Conservation (phyloP, 2,888 invertebrate species). For the Mylabris sibirica region DNA sequence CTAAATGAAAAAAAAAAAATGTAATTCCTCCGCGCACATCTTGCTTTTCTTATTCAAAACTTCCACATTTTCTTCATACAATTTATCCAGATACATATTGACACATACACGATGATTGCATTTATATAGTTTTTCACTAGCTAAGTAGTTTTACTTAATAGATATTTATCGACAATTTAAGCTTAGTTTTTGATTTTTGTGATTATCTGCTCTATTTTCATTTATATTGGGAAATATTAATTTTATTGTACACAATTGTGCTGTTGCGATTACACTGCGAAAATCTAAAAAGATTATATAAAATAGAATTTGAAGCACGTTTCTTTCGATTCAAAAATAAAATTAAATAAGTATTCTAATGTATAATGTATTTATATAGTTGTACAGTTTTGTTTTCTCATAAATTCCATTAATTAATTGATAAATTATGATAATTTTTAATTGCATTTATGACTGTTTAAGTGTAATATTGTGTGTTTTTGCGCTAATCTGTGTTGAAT, state of each 20-base stretch:
- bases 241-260: conserved; percentile 22
- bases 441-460: conserved; percentile 56
- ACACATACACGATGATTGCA: conserved; percentile 14
- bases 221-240: conserved; percentile 10
- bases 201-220: conserved; percentile 10
- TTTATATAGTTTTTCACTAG: conserved; percentile 13
- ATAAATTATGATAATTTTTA: conserved; percentile 39
- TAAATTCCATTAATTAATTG: conserved; percentile 50
- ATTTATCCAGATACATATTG: conserved; percentile 33
- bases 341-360: conserved; percentile 37
- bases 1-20: conserved; percentile 32
- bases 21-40: conserved; percentile 31
- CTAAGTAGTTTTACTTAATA: neutral
- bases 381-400: conserved; percentile 54
- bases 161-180: conserved; percentile 5
- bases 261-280: conserved; percentile 32
- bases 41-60: conserved; percentile 11
- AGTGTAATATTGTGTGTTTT: conserved; percentile 52
- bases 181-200: conserved; percentile 15
- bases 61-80: conserved; percentile 24
- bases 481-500: conserved; percentile 52
- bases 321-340: conserved; percentile 34
- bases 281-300: conserved; percentile 36
- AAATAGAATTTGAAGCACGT: conserved; percentile 56
- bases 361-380: conserved; percentile 54